Evolutionary conservation across 2,888 invertebrate species (phyloP).

Genomic region (Stenchaetothrips biformis): DNA sequence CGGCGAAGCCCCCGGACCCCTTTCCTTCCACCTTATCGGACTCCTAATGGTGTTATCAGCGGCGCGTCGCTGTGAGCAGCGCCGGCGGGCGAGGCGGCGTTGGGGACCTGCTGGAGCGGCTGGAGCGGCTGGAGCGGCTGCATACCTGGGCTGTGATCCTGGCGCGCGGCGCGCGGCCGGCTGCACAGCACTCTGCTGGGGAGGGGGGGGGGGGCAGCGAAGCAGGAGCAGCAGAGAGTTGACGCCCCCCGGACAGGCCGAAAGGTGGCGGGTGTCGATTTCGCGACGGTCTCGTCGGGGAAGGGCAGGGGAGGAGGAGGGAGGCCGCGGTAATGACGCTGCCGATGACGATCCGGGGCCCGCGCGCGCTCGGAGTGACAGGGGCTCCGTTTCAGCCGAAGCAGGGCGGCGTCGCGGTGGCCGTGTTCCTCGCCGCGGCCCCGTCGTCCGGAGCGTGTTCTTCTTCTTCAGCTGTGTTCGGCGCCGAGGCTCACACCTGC

Average conservation of each 20-base stretch:
- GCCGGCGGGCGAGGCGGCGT: constrained; percentile 3
- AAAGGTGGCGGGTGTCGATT: background rate
- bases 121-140: background rate
- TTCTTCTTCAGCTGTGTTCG: background rate
- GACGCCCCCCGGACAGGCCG: background rate
- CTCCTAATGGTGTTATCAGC: constrained; percentile 22
- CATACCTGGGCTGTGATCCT: background rate
- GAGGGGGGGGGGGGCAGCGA: background rate
- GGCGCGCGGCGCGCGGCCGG: too few species aligned
- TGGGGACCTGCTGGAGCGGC: background rate
- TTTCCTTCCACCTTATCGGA: constrained; percentile 8
- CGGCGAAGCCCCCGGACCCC: constrained; percentile 18
- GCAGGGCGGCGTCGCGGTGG: background rate
- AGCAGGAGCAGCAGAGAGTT: background rate
- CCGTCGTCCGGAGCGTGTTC: background rate
- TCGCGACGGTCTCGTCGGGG: background rate
- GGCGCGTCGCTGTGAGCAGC: constrained; percentile 28
- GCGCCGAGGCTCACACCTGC: too few species aligned
- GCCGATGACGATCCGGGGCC: background rate
- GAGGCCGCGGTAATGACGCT: background rate
- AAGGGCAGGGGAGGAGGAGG: background rate
- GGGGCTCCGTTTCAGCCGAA: background rate
- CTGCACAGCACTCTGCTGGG: background rate
- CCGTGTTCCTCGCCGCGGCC: background rate
- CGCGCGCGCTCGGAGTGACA: background rate